Conservation (phyloP, 2,113 vertebrate genomes). For the Gorsachius goisagi region DNA sequence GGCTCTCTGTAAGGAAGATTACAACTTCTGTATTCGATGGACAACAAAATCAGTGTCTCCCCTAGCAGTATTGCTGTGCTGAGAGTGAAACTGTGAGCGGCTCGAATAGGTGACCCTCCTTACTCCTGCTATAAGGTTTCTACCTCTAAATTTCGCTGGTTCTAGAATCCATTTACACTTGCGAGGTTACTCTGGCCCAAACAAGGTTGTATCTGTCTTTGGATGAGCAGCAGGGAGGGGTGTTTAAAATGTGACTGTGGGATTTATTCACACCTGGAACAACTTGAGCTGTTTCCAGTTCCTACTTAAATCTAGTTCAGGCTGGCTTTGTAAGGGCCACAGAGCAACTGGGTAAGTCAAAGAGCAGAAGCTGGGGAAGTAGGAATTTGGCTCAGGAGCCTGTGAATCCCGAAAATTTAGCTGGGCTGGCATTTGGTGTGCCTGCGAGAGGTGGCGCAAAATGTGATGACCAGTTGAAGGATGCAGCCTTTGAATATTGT, state of each 20-base stretch:
- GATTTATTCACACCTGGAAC: background rate
- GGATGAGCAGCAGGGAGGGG: background rate
- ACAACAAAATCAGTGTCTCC: background rate
- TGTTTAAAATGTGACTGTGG: background rate
- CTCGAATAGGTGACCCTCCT: rapidly evolving
- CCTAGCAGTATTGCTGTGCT: background rate
- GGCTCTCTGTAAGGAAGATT: background rate
- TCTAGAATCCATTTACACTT: background rate
- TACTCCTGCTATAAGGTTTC: background rate
- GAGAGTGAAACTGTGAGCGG: background rate
- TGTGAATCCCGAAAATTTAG: background rate
- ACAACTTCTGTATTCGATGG: background rate
- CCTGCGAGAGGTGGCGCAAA: background rate
- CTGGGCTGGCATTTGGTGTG: background rate
- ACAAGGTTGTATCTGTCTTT: background rate
- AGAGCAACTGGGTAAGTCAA: background rate
- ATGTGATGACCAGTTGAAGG: background rate
- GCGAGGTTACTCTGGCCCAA: background rate
- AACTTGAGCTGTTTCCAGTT: background rate
- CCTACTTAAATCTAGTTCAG: background rate
- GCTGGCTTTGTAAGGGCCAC: background rate
- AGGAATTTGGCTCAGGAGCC: background rate
- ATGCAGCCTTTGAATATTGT: background rate
- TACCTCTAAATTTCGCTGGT: background rate
- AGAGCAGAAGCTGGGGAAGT: background rate